Conservation (phyloP, 2,797 vertebrate species). For the Epinephelus awoara region DNA sequence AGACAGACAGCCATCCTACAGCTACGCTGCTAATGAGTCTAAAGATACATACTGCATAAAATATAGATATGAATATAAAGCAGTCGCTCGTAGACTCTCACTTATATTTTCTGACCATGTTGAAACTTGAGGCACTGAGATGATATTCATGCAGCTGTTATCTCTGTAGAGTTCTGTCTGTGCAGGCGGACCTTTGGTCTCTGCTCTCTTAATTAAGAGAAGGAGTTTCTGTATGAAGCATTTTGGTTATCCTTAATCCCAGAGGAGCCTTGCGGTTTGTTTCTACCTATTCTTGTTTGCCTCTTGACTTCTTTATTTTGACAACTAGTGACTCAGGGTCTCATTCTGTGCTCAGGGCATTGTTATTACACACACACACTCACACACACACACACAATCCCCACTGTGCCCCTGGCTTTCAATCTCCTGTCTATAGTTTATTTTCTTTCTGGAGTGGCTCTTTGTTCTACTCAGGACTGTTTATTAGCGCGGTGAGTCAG, state of each 20-base stretch:
- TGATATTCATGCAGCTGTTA: neutral
- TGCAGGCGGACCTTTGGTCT: conserved; percentile 23
- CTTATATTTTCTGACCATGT: neutral
- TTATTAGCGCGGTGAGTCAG: conserved; percentile 68
- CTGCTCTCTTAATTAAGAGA: conserved; percentile 38
- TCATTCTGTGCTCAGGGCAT: conserved; percentile 55
- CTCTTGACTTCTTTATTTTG: conserved; percentile 53
- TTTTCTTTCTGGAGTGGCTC: conserved; percentile 47
- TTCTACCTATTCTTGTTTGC: conserved; percentile 38
- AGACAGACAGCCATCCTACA: too few species aligned
- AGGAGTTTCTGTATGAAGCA: conserved; percentile 6
- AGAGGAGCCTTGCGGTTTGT: conserved; percentile 11
- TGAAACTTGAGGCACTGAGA: conserved; percentile 8
- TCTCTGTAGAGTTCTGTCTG: conserved; percentile 3
- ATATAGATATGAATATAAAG: neutral
- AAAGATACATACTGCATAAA: neutral
- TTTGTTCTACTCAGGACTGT: conserved; percentile 44
- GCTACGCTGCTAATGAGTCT: neutral
- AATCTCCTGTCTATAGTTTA: conserved; percentile 45
- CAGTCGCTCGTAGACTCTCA: neutral
- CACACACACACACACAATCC: conserved; percentile 35
- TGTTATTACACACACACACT: conserved; percentile 49
- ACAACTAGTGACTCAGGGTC: conserved; percentile 60
- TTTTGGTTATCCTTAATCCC: conserved; percentile 38
- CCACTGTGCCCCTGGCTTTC: conserved; percentile 50